Evolutionary conservation across 2,888 invertebrate genomes (phyloP).

Genomic region (Aphelenchoides bicaudatus): DNA sequence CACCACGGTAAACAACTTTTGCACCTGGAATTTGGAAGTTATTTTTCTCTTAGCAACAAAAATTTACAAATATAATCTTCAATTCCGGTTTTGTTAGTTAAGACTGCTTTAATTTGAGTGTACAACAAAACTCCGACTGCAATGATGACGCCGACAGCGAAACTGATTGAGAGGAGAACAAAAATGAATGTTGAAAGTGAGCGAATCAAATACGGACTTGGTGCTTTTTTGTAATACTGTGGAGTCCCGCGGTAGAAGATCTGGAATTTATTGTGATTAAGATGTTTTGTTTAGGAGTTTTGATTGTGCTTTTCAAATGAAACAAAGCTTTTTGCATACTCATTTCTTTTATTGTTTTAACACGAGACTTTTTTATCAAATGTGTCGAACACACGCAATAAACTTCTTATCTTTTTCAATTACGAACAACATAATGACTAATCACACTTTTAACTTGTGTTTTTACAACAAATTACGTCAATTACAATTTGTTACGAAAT

Average conservation of each 20-base stretch:
- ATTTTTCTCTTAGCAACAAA: conserved; percentile 1
- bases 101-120: conserved; percentile 71
- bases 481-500: no score
- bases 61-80: conserved; percentile 81
- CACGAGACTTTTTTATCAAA: no score
- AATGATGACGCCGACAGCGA: conserved; percentile 85
- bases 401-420: no score
- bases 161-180: conserved; percentile 80
- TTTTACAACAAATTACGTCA: no score
- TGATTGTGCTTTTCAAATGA: no score
- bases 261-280: neutral
- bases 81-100: conserved; percentile 80
- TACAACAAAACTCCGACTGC: conserved; percentile 84
- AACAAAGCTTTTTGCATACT: no score
- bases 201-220: conserved; percentile 5
- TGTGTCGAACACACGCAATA: no score
- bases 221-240: neutral
- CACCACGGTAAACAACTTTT: conserved; percentile 35
- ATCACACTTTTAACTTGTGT: no score
- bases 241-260: neutral
- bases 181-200: conserved; percentile 66
- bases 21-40: conserved; percentile 34
- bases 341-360: no score
- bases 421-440: no score
- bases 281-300: no score